Evolutionary conservation across 2,888 invertebrate genomes (phyloP).

Genomic region (Ormyrus rosae): DNA sequence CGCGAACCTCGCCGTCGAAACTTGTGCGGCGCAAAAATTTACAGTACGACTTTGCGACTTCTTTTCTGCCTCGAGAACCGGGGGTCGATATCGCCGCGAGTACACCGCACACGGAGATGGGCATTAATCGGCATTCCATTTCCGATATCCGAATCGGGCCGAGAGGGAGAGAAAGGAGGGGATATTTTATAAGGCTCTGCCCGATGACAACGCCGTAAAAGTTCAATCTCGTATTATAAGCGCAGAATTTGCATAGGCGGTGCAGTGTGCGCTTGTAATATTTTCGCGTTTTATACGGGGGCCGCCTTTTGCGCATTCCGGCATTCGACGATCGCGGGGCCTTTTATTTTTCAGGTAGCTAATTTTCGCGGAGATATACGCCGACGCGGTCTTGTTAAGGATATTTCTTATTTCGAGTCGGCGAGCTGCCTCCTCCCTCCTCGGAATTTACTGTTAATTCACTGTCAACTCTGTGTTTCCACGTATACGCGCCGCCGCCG

Average conservation of each 20-base stretch:
- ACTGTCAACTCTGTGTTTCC: conserved; percentile 47
- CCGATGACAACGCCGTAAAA: conserved; percentile 25
- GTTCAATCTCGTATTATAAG: conserved; percentile 12
- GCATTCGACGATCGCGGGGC: background rate
- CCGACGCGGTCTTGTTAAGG: conserved; percentile 31
- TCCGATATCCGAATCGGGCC: conserved; percentile 41
- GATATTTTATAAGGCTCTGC: conserved; percentile 15
- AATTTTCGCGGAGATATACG: conserved; percentile 9
- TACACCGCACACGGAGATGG: background rate
- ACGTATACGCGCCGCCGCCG: background rate
- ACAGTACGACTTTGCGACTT: conserved; percentile 49
- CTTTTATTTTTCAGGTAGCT: conserved; percentile 31
- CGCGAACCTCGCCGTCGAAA: background rate
- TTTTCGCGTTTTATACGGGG: conserved; percentile 33
- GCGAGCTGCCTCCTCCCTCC: background rate
- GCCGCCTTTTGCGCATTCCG: background rate
- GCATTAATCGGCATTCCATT: conserved; percentile 51
- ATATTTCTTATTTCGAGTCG: conserved; percentile 33
- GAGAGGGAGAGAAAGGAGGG: too few species aligned
- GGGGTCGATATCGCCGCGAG: too few species aligned
- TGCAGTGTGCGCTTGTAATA: conserved; percentile 15
- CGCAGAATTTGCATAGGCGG: conserved; percentile 39
- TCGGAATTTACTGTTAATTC: conserved; percentile 56
- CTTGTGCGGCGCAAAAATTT: conserved; percentile 43
- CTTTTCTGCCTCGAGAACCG: background rate